Percentiles rank a stretch among this genome's conserved stretches.
Conservation (phyloP, 2,888 invertebrate genomes). For the Tetranychus truncatus region DNA sequence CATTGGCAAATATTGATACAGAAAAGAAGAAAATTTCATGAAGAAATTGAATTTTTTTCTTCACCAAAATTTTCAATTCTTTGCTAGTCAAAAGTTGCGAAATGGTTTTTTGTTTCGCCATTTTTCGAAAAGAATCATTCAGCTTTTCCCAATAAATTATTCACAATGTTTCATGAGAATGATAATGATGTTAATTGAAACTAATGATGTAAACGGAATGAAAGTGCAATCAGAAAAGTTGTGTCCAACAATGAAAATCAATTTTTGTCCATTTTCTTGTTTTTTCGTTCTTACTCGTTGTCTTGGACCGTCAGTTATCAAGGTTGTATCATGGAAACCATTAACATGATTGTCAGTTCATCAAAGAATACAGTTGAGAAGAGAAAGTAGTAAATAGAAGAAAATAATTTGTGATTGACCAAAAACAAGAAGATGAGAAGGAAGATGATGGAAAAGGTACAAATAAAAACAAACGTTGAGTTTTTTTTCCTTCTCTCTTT, state of each 20-base stretch:
- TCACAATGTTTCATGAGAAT: background rate
- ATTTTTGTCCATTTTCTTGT: too few relatives aligned
- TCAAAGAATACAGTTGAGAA: too few relatives aligned
- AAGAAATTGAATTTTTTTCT: background rate
- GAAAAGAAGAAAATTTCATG: too few relatives aligned
- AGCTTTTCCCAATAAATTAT: too few relatives aligned
- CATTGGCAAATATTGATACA: too few relatives aligned
- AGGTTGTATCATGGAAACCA: background rate
- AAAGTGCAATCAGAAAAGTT: background rate
- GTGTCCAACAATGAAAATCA: background rate
- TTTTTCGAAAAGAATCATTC: too few relatives aligned
- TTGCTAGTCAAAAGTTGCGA: background rate
- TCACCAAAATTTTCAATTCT: background rate
- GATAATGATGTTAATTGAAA: background rate
- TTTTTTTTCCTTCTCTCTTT: background rate
- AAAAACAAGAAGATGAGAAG: background rate
- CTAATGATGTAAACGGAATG: background rate
- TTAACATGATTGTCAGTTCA: background rate
- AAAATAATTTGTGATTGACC: background rate
- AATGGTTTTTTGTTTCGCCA: too few relatives aligned
- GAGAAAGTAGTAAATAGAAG: background rate
- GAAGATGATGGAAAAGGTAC: background rate
- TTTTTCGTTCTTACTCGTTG: background rate
- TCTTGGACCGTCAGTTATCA: background rate
- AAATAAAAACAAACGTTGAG: background rate